Evolutionary conservation across 2,797 vertebrate species (phyloP), one percentile per base, ranked within the genome.

Genomic region (Malurus leucopterus): DNA sequence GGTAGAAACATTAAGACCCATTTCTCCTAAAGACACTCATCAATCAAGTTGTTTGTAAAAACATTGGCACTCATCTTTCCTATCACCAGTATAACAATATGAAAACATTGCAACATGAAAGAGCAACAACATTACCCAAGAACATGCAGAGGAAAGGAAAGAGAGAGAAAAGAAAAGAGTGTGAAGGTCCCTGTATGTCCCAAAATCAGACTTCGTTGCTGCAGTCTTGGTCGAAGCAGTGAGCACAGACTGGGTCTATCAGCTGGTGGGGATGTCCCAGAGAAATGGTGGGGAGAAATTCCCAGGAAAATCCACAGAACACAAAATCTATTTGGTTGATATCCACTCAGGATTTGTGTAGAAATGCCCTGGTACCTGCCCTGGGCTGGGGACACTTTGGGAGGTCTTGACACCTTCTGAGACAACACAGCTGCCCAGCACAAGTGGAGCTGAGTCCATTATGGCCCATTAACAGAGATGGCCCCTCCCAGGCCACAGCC

Each of bases 191-290:
- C 10, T 36, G 36, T 36, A 36, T 36, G 29, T 19, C 10, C 12
- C 65, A 53, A 4, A 32, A 19, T 1, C 3, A 40, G 32, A 8
- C 20, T 6, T 46, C 19, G 2, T 29, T 62, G 32, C 57, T 46
- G 19, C 15, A 40, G 6, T 32, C 47, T 62, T 46, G 19, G 9
- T 54, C 0, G 1, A 70, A 36, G 14, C 18, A 4, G 17, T 46
- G 23, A 23, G 29, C 7, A 4, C 29, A 38, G 29, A 53, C 15
- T 27, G 40, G 19, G 61, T 46, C 47, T 0, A 0, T n/a, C 4
- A 5, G 7, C 14, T 18, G 2, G 0, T 17, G 9, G 1, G 14
- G 7, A 61, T 70, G 40, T 61, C 15, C 23, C 0, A 0, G 38
- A 62, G 23, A 61, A 62, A 4, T 19, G 15, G 5, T 13, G 3